Conservation (phyloP, 2,113 vertebrate species). For the Engraulis encrasicolus region DNA sequence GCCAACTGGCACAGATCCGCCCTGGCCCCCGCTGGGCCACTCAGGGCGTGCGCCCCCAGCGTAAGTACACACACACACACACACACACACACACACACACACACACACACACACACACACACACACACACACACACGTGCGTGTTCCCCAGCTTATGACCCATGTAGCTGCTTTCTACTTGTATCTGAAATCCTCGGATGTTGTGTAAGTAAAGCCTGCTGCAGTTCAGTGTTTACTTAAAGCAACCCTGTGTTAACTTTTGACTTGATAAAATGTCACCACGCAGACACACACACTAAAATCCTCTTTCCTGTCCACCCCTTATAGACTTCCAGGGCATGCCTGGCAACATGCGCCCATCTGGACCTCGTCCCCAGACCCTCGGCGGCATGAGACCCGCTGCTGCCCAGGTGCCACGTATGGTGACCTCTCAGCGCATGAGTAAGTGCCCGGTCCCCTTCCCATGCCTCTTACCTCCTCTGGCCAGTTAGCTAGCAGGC, state of each 20-base stretch:
- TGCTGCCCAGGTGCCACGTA: conserved; percentile 89
- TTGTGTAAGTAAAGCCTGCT: no score
- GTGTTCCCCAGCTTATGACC: no score
- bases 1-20: conserved; percentile 92
- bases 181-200: no score
- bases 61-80: conserved; percentile 71
- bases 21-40: conserved; percentile 95
- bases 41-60: conserved; percentile 92
- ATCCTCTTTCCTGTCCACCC: not conserved
- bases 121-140: no score
- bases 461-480: not conserved
- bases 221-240: no score
- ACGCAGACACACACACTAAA: not conserved
- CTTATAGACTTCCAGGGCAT: conserved; percentile 92
- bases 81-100: no score
- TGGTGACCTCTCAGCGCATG: conserved; percentile 90
- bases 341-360: conserved; percentile 87
- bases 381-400: conserved; percentile 87
- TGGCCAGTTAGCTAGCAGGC: not conserved
- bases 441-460: conserved; percentile 82
- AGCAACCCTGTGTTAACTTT: no score
- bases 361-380: conserved; percentile 87
- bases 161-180: no score
- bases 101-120: no score
- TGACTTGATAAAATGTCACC: no score